Evolutionary conservation across 2,113 vertebrate species (phyloP), one percentile per base, ranked within the genome.

Genomic region (Zingel zingel): DNA sequence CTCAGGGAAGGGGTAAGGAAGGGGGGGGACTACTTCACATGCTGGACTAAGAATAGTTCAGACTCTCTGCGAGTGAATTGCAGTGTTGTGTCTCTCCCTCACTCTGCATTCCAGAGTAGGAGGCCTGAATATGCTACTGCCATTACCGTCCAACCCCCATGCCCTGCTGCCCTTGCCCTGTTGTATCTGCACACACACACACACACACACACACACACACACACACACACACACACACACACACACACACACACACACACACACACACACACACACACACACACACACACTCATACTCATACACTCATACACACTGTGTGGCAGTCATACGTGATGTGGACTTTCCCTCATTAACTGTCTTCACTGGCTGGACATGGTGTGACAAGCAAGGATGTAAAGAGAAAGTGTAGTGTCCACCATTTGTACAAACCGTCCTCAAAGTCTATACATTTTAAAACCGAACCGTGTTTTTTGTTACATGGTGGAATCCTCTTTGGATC

Each of bases 1-100:
- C 80, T 36, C 25, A 4, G 36, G 47, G 81, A 61, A 19, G 33
- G 62, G 36, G 61, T 27, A 48, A 18, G 57, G 14, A 23, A 13
- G 19, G 66, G 21, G 64, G 71, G 56, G 79, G 45, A 86, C 90
- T 88, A 92, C 91, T 93, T 86, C 88, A 91, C 90, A 91, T 91
- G 79, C 87, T 93, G 88, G 74, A 88, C 93, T 93, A 94, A 94
- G 93, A 94, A 94, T 94, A 94, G 92, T 92, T 68, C 88, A 79
- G 66, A 74, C 82, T 92, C 82, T 90, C 71, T 53, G 87, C 25
- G 68, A 87, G 90, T 93, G 92, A 92, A 94, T 91, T 85, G 85
- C 69, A 73, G 88, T 92, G 88, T 92, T 93, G 92, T 93, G 73
- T 90, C 75, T 89, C 82, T 87, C 71, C 84, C 79, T 92, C 87